A percentile compares a stretch with the other conserved stretches of the same genome.
These are phyloP conservation scores for Pogonomyrmex californicus DNA, from an alignment of 1,140 invertebrate genomes.

Conservation along the genomic window DNA sequence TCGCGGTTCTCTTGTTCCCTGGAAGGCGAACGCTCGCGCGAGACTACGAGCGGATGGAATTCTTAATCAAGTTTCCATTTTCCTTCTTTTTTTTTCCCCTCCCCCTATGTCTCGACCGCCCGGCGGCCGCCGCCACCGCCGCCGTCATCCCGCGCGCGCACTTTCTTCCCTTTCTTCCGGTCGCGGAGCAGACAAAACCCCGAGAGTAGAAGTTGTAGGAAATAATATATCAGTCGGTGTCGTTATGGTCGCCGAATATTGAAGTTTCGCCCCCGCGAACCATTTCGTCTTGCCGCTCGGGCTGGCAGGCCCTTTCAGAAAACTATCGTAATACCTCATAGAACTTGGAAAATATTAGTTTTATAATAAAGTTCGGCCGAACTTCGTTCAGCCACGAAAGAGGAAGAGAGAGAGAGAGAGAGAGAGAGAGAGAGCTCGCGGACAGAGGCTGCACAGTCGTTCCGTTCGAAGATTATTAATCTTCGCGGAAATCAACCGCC, in stretches of 20 bases:
- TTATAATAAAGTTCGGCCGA: constrained; percentile 79
- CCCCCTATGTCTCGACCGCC: neutral
- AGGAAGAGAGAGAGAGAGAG: constrained; percentile 6
- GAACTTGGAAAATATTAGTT: constrained; percentile 81
- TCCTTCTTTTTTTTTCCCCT: constrained; percentile 15
- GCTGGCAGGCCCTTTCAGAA: constrained; percentile 76
- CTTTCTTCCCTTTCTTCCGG: constrained; percentile 58
- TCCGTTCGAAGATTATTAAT: constrained; percentile 74
- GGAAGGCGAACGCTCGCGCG: neutral
- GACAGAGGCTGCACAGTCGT: constrained; percentile 60
- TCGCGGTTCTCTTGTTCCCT: constrained; percentile 25
- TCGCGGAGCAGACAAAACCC: constrained; percentile 71
- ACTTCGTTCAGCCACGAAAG: constrained; percentile 59
- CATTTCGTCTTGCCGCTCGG: constrained; percentile 74
- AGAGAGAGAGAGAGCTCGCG: neutral
- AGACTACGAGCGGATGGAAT: constrained; percentile 67
- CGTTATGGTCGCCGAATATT: constrained; percentile 83
- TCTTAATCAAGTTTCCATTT: constrained; percentile 81
- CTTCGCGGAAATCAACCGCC: constrained; percentile 72
- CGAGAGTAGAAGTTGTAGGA: constrained; percentile 80
- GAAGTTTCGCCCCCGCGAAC: constrained; percentile 78
- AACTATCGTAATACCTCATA: constrained; percentile 83
- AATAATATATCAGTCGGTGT: constrained; percentile 82
- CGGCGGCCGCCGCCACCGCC: no score
- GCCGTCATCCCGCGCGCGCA: neutral